Conservation (phyloP, 2,113 vertebrate genomes). For the Orcinus orca region DNA sequence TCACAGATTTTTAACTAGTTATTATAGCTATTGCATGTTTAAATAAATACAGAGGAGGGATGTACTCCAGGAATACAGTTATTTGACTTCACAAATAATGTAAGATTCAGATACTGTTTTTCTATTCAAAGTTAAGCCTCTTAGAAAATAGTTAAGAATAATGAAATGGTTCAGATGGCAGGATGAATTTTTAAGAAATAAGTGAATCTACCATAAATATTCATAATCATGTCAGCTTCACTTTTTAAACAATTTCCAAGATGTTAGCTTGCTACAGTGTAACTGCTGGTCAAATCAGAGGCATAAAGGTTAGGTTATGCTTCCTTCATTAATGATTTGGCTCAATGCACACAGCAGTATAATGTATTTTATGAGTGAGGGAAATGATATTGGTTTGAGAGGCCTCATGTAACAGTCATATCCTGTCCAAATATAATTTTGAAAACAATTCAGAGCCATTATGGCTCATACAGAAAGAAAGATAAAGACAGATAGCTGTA, state of each 20-base stretch:
- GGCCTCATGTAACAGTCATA: constrained; percentile 96
- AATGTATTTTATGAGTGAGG: constrained; percentile 94
- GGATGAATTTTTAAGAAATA: constrained; percentile 79
- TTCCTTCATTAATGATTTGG: constrained; percentile 85
- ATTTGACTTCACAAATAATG: constrained; percentile 53
- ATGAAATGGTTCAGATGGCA: constrained; percentile 73
- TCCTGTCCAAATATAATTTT: constrained; percentile 98
- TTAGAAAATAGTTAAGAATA: constrained; percentile 77
- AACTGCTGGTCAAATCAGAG: constrained; percentile 78
- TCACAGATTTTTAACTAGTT: constrained; percentile 42
- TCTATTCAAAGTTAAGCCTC: constrained; percentile 65
- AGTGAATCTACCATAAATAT: constrained; percentile 83
- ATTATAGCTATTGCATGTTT: constrained; percentile 26
- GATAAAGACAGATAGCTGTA: constrained; percentile 93
- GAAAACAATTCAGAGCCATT: constrained; percentile 97
- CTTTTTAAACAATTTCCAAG: constrained; percentile 82
- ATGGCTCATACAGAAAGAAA: constrained; percentile 92
- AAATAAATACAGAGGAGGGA: constrained; percentile 31
- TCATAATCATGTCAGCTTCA: constrained; percentile 82
- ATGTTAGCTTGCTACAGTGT: constrained; percentile 78
- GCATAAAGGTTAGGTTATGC: constrained; percentile 86
- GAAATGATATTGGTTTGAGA: constrained; percentile 94
- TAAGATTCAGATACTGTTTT: constrained; percentile 43
- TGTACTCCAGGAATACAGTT: constrained; percentile 5
- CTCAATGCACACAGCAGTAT: constrained; percentile 87